Evolutionary conservation across 2,113 vertebrate species (phyloP).

Genomic region (Nesoenas mayeri): DNA sequence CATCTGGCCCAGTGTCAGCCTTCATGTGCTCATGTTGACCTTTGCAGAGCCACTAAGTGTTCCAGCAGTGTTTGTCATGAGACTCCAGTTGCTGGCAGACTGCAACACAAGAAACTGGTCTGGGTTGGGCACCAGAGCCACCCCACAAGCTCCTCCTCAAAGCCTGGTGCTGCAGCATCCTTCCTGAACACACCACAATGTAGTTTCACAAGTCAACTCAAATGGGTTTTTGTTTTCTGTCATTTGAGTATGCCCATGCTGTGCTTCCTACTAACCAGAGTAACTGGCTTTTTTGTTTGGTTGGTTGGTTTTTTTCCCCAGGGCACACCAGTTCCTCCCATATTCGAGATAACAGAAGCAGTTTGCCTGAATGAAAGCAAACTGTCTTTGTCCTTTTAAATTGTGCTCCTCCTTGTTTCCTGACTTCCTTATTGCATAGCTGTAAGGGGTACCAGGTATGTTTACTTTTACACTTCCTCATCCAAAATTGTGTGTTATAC

Average conservation of each 20-base stretch:
- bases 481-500: background rate
- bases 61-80: background rate
- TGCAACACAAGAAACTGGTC: background rate
- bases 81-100: background rate
- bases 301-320: background rate
- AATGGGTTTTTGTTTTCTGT: background rate
- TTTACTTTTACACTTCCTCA: background rate
- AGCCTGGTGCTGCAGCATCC: background rate
- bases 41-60: background rate
- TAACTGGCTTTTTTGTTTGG: fast-evolving
- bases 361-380: background rate
- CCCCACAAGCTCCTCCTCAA: background rate
- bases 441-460: background rate
- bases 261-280: background rate
- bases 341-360: background rate
- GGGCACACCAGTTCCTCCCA: background rate
- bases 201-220: background rate
- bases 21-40: background rate
- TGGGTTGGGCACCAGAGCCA: background rate
- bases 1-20: background rate
- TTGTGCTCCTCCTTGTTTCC: background rate
- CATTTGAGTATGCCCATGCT: background rate
- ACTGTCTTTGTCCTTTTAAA: background rate
- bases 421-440: background rate
- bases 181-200: background rate